Percentiles rank a stretch among this genome's conserved stretches.
These are phyloP conservation scores for Oeneis ivallda DNA, from an alignment of 2,888 invertebrate genomes.

Conservation along the genomic window DNA sequence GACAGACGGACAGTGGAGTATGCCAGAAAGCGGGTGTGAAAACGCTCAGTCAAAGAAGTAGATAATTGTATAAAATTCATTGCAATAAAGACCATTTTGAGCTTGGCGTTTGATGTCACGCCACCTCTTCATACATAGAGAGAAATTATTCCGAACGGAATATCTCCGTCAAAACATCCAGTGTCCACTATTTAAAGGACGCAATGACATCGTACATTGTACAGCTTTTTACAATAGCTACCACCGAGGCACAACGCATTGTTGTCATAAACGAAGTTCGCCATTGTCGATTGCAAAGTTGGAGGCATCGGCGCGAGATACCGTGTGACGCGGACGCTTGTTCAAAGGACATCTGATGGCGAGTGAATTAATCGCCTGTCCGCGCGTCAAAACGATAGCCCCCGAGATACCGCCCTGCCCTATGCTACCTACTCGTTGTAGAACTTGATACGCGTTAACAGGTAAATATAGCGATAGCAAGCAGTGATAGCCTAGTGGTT, in stretches of 20 bases:
- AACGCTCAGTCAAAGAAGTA: too few species aligned
- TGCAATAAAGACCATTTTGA: neutral
- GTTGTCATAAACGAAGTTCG: slow-evolving; percentile 68
- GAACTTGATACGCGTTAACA: neutral
- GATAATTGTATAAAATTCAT: neutral
- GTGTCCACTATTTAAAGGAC: slow-evolving; percentile 5
- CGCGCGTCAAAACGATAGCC: slow-evolving; percentile 39
- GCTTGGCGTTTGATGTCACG: neutral
- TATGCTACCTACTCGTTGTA: slow-evolving; percentile 5
- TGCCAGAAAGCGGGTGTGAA: too few species aligned
- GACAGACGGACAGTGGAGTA: too few species aligned
- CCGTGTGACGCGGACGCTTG: slow-evolving; percentile 59
- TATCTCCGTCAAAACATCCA: slow-evolving; percentile 11
- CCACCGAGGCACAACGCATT: slow-evolving; percentile 54
- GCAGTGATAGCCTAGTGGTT: too few species aligned
- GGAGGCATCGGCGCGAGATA: slow-evolving; percentile 69
- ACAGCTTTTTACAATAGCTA: slow-evolving; percentile 44
- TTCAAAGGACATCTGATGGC: slow-evolving; percentile 61
- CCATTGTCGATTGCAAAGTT: slow-evolving; percentile 71
- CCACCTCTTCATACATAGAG: neutral
- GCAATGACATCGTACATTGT: slow-evolving; percentile 9
- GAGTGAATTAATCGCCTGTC: slow-evolving; percentile 42
- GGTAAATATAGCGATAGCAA: too few species aligned
- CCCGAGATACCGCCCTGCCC: slow-evolving; percentile 33
- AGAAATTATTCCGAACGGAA: slow-evolving; percentile 11